Conservation (phyloP, 2,797 vertebrate species). For the Phoxinus dragarum region DNA sequence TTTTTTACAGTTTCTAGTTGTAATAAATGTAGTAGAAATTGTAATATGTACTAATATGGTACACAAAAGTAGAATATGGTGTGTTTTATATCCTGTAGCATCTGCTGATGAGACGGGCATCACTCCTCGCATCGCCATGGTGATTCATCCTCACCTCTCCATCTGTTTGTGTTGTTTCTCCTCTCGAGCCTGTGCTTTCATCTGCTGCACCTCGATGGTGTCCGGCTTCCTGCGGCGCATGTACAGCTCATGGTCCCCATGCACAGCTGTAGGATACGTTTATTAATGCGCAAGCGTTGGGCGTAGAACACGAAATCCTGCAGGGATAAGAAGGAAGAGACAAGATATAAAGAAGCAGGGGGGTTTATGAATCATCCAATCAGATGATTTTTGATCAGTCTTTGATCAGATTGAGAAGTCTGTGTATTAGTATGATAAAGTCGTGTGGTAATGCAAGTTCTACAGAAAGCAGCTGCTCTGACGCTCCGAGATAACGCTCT, state of each 20-base stretch:
- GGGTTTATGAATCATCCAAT: neutral
- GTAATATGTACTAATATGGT: neutral
- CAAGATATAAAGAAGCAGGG: neutral
- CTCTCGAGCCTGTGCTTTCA: conserved; percentile 96
- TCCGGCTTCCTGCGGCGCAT: conserved; percentile 95
- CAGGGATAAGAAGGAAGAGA: conserved; percentile 23
- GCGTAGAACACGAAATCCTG: conserved; percentile 97
- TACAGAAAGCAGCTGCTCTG: conserved; percentile 20
- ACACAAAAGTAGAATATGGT: neutral
- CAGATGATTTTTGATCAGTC: too few species aligned
- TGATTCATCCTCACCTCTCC: conserved; percentile 81
- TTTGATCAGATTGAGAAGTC: neutral
- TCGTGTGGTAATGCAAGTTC: neutral
- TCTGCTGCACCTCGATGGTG: conserved; percentile 98
- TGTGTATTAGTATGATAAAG: neutral
- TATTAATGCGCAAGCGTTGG: conserved; percentile 93
- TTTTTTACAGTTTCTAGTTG: neutral
- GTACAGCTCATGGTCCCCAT: conserved; percentile 96
- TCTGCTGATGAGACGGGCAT: conserved; percentile 67
- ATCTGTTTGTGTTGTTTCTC: conserved; percentile 91
- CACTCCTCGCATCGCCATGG: conserved; percentile 69
- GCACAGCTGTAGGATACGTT: conserved; percentile 95
- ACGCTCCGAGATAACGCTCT: conserved; percentile 15
- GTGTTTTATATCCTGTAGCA: conserved; percentile 48
- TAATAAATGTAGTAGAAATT: neutral